Conservation (phyloP, 1,140 invertebrate species). For the Choristoneura fumiferana region DNA sequence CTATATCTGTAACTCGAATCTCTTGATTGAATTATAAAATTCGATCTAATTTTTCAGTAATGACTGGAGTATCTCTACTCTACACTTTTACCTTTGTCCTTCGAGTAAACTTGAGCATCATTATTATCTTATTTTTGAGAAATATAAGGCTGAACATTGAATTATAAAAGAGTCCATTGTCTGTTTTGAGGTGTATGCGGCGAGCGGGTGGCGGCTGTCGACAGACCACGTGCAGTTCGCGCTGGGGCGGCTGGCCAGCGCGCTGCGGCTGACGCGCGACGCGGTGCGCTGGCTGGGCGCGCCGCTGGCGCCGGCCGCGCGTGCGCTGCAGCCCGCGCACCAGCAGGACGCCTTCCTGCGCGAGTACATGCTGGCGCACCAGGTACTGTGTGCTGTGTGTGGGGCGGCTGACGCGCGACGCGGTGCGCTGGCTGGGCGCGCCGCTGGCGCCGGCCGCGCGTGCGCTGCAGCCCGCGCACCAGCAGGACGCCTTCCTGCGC, state of each 20-base stretch:
- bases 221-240: slow-evolving; percentile 98
- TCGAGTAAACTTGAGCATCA: not conserved
- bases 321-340: slow-evolving; percentile 85
- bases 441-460: too few relatives aligned
- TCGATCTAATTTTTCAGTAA: too few relatives aligned
- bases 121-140: too few relatives aligned
- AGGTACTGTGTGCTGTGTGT: too few relatives aligned
- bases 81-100: too few relatives aligned
- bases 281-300: slow-evolving; percentile 89
- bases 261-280: slow-evolving; percentile 86
- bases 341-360: slow-evolving; percentile 93
- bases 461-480: too few relatives aligned
- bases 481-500: too few relatives aligned
- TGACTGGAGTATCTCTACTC: too few relatives aligned
- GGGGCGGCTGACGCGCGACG: too few relatives aligned
- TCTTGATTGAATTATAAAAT: too few relatives aligned
- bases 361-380: slow-evolving; percentile 92
- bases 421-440: too few relatives aligned
- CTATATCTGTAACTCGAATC: too few relatives aligned
- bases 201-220: slow-evolving; percentile 92
- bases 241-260: slow-evolving; percentile 91
- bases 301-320: slow-evolving; percentile 87
- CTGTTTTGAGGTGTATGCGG: slow-evolving; percentile 83
- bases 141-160: not conserved
- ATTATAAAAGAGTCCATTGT: not conserved